These are phyloP conservation scores for Dromiciops gliroides DNA, from an alignment of 2,113 vertebrate species.

Conservation along the genomic window DNA sequence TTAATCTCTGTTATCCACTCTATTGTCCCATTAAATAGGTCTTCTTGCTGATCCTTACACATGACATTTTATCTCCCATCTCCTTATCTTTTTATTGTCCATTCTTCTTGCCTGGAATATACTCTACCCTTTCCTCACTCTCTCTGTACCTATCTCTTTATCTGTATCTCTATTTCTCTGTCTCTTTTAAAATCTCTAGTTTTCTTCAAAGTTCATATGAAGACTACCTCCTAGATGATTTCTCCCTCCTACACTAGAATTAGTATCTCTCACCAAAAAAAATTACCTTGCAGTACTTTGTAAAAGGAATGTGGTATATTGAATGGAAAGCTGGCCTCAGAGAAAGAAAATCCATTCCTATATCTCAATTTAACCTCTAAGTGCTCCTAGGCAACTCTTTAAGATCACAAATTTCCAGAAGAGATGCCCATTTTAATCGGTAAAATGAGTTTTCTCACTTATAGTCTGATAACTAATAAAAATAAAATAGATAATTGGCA, in stretches of 20 bases:
- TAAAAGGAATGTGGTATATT: neutral
- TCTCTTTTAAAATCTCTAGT: neutral
- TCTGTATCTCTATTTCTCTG: neutral
- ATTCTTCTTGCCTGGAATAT: neutral
- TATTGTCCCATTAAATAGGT: neutral
- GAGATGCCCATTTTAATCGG: neutral
- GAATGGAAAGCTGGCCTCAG: neutral
- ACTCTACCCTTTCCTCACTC: neutral
- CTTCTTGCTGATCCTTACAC: neutral
- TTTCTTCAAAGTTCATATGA: neutral
- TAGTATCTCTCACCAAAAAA: neutral
- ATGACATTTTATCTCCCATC: neutral
- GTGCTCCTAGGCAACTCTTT: neutral
- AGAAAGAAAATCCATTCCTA: neutral
- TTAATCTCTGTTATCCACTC: neutral
- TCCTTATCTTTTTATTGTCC: neutral
- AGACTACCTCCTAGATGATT: neutral
- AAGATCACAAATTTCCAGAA: neutral
- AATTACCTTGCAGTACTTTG: neutral
- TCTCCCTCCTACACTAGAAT: neutral
- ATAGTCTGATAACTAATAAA: neutral
- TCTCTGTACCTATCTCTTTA: neutral
- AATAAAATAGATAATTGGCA: neutral
- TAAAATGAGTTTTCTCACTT: neutral
- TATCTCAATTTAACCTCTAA: neutral